Evolutionary conservation across 1,140 invertebrate species (phyloP).

Genomic region (Drosophila yakuba): DNA sequence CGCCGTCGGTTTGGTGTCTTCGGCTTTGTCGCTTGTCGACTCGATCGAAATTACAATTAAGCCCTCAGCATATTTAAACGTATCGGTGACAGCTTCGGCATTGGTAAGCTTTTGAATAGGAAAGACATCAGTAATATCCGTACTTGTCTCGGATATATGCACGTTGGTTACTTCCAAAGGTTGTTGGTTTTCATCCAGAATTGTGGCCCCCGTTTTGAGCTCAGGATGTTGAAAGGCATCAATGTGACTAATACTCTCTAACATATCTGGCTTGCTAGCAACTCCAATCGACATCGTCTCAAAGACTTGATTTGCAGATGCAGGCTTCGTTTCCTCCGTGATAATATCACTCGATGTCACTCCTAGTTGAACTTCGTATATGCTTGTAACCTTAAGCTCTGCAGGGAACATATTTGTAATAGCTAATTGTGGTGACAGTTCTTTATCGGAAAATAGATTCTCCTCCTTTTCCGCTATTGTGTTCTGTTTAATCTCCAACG

Average conservation of each 20-base stretch:
- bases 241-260: slow-evolving; percentile 23
- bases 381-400: slow-evolving; percentile 42
- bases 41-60: slow-evolving; percentile 47
- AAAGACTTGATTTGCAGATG: slow-evolving; percentile 18
- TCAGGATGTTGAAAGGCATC: slow-evolving; percentile 31
- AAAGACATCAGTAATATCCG: slow-evolving; percentile 10
- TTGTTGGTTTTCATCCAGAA: slow-evolving; percentile 43
- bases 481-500: slow-evolving; percentile 53
- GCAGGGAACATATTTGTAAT: slow-evolving; percentile 9
- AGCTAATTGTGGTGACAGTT: slow-evolving; percentile 24
- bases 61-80: slow-evolving; percentile 43
- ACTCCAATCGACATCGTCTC: slow-evolving; percentile 54
- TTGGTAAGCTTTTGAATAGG: not conserved
- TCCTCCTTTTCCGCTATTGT: slow-evolving; percentile 51
- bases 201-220: slow-evolving; percentile 25
- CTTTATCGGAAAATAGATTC: not conserved
- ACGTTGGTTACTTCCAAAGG: slow-evolving; percentile 62
- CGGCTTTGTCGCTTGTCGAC: slow-evolving; percentile 14
- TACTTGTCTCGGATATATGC: slow-evolving; percentile 51
- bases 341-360: slow-evolving; percentile 22
- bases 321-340: slow-evolving; percentile 9
- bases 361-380: slow-evolving; percentile 47
- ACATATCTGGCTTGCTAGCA: slow-evolving; percentile 20
- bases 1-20: slow-evolving; percentile 34
- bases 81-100: slow-evolving; percentile 34